These are phyloP conservation scores for Stenchaetothrips biformis DNA, from an alignment of 2,888 invertebrate genomes.

Conservation along the genomic window DNA sequence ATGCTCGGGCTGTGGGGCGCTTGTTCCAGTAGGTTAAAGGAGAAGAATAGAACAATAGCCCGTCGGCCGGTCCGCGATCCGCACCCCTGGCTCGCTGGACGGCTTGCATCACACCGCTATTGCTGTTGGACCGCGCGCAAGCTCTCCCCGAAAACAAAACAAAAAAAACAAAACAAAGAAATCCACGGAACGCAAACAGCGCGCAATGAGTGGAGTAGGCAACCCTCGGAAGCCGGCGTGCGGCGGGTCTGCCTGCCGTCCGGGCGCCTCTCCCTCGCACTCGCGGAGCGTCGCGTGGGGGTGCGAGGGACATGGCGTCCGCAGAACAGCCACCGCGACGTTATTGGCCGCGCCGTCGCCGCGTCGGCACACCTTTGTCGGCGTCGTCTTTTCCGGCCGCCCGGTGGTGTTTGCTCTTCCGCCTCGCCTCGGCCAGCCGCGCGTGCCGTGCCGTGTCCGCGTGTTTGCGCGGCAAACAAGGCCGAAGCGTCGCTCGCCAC, in stretches of 20 bases:
- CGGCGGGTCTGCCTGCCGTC: not conserved
- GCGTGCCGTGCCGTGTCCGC: too few relatives aligned
- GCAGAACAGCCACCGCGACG: too few relatives aligned
- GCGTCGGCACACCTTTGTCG: too few relatives aligned
- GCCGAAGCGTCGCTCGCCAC: too few relatives aligned
- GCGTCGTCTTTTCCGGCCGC: too few relatives aligned
- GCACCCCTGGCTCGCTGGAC: not conserved
- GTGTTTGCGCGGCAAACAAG: too few relatives aligned
- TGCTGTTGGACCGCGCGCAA: not conserved
- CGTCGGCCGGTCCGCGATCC: not conserved
- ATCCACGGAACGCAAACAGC: too few relatives aligned
- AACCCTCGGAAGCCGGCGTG: not conserved
- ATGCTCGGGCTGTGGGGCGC: not conserved
- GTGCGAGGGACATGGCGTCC: too few relatives aligned
- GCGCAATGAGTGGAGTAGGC: not conserved
- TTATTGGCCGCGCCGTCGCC: too few relatives aligned
- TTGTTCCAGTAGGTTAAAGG: conserved; percentile 15
- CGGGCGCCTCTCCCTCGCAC: not conserved
- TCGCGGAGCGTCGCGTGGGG: too few relatives aligned
- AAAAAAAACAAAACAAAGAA: not conserved
- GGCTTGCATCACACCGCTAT: not conserved
- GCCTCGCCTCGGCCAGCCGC: too few relatives aligned
- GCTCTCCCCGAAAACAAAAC: not conserved
- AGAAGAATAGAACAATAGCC: conserved; percentile 20
- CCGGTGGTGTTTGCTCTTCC: too few relatives aligned